Evolutionary conservation across 2,888 invertebrate genomes (phyloP).

Genomic region (Tridacna gigas): DNA sequence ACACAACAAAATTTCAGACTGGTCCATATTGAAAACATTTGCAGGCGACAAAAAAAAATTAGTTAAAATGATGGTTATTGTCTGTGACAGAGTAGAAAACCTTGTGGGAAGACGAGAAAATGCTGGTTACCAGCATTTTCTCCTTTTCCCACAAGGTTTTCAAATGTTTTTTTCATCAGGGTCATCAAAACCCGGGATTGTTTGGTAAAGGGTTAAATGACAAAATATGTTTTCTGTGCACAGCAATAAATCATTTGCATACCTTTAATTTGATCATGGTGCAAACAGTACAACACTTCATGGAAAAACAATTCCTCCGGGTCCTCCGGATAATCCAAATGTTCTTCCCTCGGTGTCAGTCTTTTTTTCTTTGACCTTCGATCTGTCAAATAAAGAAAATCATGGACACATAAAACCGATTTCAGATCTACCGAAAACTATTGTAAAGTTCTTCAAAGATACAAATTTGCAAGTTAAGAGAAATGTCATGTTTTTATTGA

Average conservation of each 20-base stretch:
- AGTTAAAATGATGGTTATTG: no score
- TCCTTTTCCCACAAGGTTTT: conserved; percentile 9
- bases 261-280: conserved; percentile 79
- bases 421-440: no score
- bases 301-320: conserved; percentile 82
- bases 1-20: no score
- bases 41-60: no score
- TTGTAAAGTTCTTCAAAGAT: no score
- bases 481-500: no score
- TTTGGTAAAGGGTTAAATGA: no score
- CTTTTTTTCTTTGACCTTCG: conserved; percentile 61
- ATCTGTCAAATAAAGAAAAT: conserved; percentile 26
- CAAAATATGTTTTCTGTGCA: no score
- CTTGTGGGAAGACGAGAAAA: neutral
- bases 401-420: no score
- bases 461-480: no score
- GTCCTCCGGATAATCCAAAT: conserved; percentile 70
- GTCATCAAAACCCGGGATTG: neutral
- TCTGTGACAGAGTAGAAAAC: conserved; percentile 9
- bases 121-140: conserved; percentile 6
- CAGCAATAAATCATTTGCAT: neutral
- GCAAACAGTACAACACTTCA: conserved; percentile 77
- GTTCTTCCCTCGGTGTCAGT: conserved; percentile 33
- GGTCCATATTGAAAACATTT: no score
- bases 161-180: neutral